Conservation (phyloP, 2,113 vertebrate genomes). For the Corapipo altera region DNA sequence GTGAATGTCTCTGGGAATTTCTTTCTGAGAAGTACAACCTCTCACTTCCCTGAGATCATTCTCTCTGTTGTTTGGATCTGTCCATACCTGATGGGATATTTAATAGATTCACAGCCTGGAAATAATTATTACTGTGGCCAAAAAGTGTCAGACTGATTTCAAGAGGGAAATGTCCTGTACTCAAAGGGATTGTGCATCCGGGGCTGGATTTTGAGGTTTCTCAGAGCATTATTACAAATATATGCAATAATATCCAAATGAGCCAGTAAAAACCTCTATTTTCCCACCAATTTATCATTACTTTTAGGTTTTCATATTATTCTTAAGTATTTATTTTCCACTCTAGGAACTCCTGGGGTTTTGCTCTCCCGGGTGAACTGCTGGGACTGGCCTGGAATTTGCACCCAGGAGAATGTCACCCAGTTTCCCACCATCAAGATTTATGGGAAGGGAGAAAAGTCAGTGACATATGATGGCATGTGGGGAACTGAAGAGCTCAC, state of each 20-base stretch:
- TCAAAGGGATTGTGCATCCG: background rate
- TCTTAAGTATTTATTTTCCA: background rate
- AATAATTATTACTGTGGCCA: background rate
- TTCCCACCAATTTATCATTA: background rate
- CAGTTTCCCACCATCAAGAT: constrained; percentile 82
- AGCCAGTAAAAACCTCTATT: background rate
- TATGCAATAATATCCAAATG: accelerated
- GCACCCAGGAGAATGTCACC: constrained; percentile 80
- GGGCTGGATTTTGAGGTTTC: background rate
- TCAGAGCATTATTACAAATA: background rate
- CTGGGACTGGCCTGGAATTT: constrained; percentile 87
- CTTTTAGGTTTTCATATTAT: background rate
- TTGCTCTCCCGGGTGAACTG: constrained; percentile 83
- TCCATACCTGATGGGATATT: background rate
- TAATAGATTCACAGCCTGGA: background rate
- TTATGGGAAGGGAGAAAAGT: constrained; percentile 64
- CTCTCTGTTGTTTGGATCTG: background rate
- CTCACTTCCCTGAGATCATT: background rate
- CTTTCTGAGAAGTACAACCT: background rate
- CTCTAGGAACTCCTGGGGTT: constrained; percentile 62
- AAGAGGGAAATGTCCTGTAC: background rate
- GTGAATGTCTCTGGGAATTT: background rate
- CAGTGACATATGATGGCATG: constrained; percentile 82
- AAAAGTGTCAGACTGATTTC: background rate
- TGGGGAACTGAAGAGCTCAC: constrained; percentile 80